Evolutionary conservation across 2,113 vertebrate species (phyloP).

Genomic region (Oreochromis aureus): DNA sequence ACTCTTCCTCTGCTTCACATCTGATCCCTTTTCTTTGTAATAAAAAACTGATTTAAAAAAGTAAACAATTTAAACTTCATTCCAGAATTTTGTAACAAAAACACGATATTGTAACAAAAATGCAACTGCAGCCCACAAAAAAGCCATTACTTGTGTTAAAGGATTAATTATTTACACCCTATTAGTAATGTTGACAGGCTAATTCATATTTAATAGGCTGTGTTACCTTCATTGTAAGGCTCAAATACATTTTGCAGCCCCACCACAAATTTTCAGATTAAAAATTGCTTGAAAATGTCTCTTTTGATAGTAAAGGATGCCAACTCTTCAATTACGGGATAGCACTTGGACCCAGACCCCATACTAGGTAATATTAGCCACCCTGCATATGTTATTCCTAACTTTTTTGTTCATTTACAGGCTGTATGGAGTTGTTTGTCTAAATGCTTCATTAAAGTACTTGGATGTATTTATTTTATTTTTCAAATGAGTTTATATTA

Average conservation of each 20-base stretch:
- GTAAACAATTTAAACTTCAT: not conserved
- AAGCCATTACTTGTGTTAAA: not conserved
- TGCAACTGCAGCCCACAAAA: not conserved
- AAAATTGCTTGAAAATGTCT: not conserved
- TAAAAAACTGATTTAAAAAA: not conserved
- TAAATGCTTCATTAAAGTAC: not conserved
- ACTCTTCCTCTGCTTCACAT: not conserved
- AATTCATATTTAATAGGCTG: not conserved
- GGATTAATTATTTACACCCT: not conserved
- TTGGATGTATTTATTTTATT: not conserved
- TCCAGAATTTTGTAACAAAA: not conserved
- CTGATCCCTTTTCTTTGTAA: not conserved
- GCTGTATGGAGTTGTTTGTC: not conserved
- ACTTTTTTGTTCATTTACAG: not conserved
- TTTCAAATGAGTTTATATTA: not conserved
- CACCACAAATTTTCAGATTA: not conserved
- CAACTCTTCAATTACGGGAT: not conserved
- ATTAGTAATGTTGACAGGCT: not conserved
- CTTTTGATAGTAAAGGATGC: not conserved
- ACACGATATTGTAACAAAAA: not conserved
- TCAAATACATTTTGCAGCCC: not conserved
- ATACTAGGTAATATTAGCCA: not conserved
- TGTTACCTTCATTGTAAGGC: not conserved
- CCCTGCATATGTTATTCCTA: not conserved
- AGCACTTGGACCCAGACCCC: not conserved